These are phyloP conservation scores for Leptinotarsa lineolata DNA, from an alignment of 1,140 invertebrate species.

Conservation along the genomic window DNA sequence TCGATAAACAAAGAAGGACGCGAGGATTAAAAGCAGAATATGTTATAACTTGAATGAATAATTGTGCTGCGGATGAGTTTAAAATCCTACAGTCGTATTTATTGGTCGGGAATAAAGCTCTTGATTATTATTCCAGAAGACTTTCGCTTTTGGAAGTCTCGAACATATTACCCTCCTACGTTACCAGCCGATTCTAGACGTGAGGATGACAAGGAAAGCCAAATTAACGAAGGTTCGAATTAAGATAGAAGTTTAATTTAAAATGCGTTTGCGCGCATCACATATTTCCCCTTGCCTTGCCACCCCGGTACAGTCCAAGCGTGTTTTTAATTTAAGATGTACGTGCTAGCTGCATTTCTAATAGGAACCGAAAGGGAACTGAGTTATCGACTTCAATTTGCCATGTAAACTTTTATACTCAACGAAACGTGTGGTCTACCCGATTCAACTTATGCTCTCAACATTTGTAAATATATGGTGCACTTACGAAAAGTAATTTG, in stretches of 20 bases:
- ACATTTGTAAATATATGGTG: conserved; percentile 8
- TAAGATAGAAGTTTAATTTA: conserved; percentile 38
- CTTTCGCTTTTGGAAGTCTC: conserved; percentile 45
- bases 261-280: conserved; percentile 32
- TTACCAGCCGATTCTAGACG: conserved; percentile 9
- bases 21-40: conserved; percentile 54
- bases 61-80: conserved; percentile 54
- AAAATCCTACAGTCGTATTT: conserved; percentile 54
- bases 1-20: conserved; percentile 52
- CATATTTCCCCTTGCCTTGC: conserved; percentile 12
- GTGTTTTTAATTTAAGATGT: conserved; percentile 46
- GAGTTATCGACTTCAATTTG: conserved; percentile 33
- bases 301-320: conserved; percentile 35
- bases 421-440: conserved; percentile 30
- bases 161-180: conserved; percentile 20
- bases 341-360: conserved; percentile 34
- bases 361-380: conserved; percentile 13
- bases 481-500: neutral
- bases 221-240: conserved; percentile 31
- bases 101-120: conserved; percentile 51
- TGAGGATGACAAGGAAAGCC: conserved; percentile 17
- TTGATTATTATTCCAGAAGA: conserved; percentile 50
- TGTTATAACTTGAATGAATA: conserved; percentile 56
- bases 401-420: conserved; percentile 37
- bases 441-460: neutral